These are phyloP conservation scores for Anguilla marmorata DNA, from an alignment of 2,797 vertebrate species.

Conservation along the genomic window DNA sequence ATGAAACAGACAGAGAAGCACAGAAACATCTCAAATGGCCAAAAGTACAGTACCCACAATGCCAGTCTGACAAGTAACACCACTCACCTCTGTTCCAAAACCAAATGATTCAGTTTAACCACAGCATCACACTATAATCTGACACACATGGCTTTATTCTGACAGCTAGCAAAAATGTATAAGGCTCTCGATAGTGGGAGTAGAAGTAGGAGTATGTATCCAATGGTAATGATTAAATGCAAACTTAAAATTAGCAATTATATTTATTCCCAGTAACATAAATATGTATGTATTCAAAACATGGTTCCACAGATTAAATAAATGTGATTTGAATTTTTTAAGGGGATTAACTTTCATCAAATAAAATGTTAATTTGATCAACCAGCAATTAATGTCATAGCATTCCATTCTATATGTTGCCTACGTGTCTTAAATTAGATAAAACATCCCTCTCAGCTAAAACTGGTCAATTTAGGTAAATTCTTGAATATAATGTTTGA, in stretches of 20 bases:
- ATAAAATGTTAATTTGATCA: no score
- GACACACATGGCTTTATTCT: background rate
- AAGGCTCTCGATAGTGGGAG: background rate
- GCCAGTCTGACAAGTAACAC: background rate
- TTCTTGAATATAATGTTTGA: background rate
- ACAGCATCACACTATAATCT: background rate
- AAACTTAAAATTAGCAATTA: background rate
- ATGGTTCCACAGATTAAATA: background rate
- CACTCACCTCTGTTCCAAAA: background rate
- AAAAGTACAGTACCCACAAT: background rate
- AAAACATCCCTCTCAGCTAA: background rate
- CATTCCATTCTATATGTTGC: background rate
- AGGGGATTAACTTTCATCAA: no score
- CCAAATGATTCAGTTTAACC: background rate
- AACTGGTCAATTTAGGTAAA: background rate
- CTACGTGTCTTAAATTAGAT: background rate
- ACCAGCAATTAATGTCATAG: background rate
- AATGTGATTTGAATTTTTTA: no score
- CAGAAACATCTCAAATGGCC: conserved; percentile 1
- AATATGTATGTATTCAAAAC: background rate
- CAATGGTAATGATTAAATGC: background rate
- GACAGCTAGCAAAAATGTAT: background rate
- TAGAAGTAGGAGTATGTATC: background rate
- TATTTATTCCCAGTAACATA: background rate
- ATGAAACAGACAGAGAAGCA: background rate